A percentile compares a stretch with the other conserved stretches of the same genome.
Evolutionary conservation across 2,797 vertebrate genomes (phyloP).

Genomic region (Gephyroberyx darwinii): DNA sequence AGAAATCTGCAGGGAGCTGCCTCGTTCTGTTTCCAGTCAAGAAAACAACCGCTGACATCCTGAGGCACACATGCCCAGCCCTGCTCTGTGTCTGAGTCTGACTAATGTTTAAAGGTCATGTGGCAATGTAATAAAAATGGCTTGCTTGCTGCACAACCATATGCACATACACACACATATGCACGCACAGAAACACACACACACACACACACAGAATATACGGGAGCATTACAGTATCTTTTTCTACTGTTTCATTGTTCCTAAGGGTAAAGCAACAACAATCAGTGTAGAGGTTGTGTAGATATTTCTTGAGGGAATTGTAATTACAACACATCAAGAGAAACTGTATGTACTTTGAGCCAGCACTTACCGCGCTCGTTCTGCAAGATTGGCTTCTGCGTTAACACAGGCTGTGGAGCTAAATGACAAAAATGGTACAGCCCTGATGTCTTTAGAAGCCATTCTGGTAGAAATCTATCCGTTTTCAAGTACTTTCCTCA

Average conservation of each 20-base stretch:
- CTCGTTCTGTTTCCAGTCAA: not conserved
- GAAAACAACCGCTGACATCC: not conserved
- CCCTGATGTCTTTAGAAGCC: constrained; percentile 11
- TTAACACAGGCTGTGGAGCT: constrained; percentile 2
- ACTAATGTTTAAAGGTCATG: not conserved
- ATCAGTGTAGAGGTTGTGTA: not conserved
- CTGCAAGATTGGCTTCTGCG: not conserved
- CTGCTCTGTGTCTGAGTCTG: not conserved
- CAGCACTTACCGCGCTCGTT: no score
- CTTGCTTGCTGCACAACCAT: not conserved
- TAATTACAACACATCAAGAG: no score
- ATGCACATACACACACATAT: no score
- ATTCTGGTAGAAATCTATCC: constrained; percentile 25
- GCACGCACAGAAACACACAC: no score
- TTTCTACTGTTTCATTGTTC: not conserved
- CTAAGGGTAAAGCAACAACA: not conserved
- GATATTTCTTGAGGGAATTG: not conserved
- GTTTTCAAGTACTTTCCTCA: constrained; percentile 44
- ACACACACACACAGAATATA: not conserved
- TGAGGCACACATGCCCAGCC: not conserved
- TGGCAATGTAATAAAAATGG: not conserved
- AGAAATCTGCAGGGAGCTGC: not conserved
- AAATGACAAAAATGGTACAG: constrained; percentile 8
- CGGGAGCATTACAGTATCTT: no score
- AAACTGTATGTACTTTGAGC: no score